phyloP scores from a whole-genome alignment of 1,140 invertebrate species.

The Drosophila pachea region DNA sequence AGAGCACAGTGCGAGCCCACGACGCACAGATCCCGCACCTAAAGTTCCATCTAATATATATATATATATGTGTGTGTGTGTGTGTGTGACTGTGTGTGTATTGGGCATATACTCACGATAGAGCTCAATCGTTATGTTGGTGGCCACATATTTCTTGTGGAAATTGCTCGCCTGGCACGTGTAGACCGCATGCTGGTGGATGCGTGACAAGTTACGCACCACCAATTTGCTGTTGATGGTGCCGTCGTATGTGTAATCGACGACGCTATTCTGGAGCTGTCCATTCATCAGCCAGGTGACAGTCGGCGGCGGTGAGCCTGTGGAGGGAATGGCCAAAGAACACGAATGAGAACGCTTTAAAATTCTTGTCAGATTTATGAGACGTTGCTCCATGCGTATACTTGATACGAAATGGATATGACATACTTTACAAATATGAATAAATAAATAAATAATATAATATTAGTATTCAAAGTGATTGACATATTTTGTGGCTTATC shows the following conservation, averaged over 20 bases:
- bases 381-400: background rate
- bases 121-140: constrained; percentile 84
- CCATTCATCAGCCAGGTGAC: constrained; percentile 93
- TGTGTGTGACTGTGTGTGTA: constrained; percentile 1
- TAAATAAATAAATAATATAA: background rate
- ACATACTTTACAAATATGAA: background rate
- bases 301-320: constrained; percentile 89
- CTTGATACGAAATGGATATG: background rate
- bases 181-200: constrained; percentile 88
- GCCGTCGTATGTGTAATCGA: constrained; percentile 77
- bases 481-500: too few relatives aligned
- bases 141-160: constrained; percentile 84
- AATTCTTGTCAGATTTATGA: constrained; percentile 8
- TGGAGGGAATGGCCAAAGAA: constrained; percentile 53
- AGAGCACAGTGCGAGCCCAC: background rate
- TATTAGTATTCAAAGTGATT: too few relatives aligned
- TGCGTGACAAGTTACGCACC: constrained; percentile 82
- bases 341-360: constrained; percentile 23
- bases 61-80: constrained; percentile 6
- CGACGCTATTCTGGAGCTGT: constrained; percentile 81
- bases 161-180: constrained; percentile 92
- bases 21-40: background rate
- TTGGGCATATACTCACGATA: constrained; percentile 83
- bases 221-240: constrained; percentile 80
- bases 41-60: background rate